These are phyloP conservation scores for Thereva unica DNA, from an alignment of 2,888 invertebrate species.

Conservation along the genomic window DNA sequence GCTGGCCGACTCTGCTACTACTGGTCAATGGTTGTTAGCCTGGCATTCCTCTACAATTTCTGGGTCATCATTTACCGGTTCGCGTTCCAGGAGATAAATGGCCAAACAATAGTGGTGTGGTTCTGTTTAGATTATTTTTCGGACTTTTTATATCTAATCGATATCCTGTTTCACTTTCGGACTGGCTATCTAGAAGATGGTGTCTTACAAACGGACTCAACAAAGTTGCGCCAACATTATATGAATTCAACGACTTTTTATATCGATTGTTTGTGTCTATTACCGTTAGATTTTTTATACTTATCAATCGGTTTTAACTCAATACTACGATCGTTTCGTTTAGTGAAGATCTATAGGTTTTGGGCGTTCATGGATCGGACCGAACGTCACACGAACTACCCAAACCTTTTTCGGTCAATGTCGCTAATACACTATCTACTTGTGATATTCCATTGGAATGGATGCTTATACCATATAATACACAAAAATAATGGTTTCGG, in stretches of 20 bases:
- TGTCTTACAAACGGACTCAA: slow-evolving; percentile 93
- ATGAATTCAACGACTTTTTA: slow-evolving; percentile 98
- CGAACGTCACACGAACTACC: slow-evolving; percentile 98
- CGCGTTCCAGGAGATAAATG: slow-evolving; percentile 96
- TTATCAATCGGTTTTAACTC: slow-evolving; percentile 97
- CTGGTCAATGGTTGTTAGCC: slow-evolving; percentile 95
- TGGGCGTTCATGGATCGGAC: slow-evolving; percentile 99
- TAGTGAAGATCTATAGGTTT: slow-evolving; percentile 97
- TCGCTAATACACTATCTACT: slow-evolving; percentile 93
- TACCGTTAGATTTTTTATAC: slow-evolving; percentile 97
- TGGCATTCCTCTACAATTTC: slow-evolving; percentile 95
- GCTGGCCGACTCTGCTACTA: slow-evolving; percentile 95
- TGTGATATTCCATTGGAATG: slow-evolving; percentile 99
- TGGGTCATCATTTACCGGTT: slow-evolving; percentile 99
- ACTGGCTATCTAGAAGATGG: slow-evolving; percentile 98
- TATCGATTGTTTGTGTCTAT: slow-evolving; percentile 96
- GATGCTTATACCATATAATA: slow-evolving; percentile 96
- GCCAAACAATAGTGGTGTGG: slow-evolving; percentile 91
- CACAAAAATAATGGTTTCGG: slow-evolving; percentile 94
- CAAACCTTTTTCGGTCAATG: slow-evolving; percentile 91
- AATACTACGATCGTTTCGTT: slow-evolving; percentile 90
- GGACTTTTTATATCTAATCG: slow-evolving; percentile 93
- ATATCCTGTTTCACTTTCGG: slow-evolving; percentile 96
- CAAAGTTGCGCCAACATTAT: slow-evolving; percentile 92
- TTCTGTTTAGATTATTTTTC: slow-evolving; percentile 96